Evolutionary conservation across 1,140 invertebrate genomes (phyloP).

Genomic region (Patella vulgata): DNA sequence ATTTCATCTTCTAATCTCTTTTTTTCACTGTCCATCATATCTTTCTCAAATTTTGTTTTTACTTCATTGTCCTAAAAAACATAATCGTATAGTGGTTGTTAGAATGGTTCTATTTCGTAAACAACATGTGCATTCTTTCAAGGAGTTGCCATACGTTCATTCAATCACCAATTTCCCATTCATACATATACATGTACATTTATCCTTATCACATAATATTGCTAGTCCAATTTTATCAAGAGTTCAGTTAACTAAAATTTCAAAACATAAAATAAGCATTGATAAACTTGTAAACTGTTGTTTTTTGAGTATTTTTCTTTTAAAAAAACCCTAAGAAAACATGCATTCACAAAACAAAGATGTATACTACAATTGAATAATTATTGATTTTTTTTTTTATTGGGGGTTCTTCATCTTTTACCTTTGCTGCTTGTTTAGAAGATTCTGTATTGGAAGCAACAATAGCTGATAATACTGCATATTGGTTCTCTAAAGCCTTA

Average conservation of each 20-base stretch:
- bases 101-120: neutral
- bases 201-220: too few relatives aligned
- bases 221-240: too few relatives aligned
- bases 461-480: constrained; percentile 32
- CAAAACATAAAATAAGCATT: too few relatives aligned
- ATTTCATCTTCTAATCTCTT: constrained; percentile 47
- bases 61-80: constrained; percentile 44
- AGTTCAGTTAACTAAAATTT: too few relatives aligned
- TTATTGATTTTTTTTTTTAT: neutral
- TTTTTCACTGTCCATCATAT: constrained; percentile 54
- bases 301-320: too few relatives aligned
- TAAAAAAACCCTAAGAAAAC: too few relatives aligned
- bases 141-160: too few relatives aligned
- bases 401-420: constrained; percentile 2
- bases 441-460: constrained; percentile 26
- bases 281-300: too few relatives aligned
- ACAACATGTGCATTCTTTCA: too few relatives aligned
- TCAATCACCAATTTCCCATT: too few relatives aligned
- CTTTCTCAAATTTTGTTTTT: constrained; percentile 46
- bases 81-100: neutral
- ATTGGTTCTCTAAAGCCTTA: constrained; percentile 41
- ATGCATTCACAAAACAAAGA: too few relatives aligned
- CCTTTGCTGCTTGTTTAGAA: constrained; percentile 37
- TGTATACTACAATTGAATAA: neutral
- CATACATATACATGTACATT: too few relatives aligned